phyloP scores from a whole-genome alignment of 2,113 vertebrate species.

The Alectura lathami region DNA sequence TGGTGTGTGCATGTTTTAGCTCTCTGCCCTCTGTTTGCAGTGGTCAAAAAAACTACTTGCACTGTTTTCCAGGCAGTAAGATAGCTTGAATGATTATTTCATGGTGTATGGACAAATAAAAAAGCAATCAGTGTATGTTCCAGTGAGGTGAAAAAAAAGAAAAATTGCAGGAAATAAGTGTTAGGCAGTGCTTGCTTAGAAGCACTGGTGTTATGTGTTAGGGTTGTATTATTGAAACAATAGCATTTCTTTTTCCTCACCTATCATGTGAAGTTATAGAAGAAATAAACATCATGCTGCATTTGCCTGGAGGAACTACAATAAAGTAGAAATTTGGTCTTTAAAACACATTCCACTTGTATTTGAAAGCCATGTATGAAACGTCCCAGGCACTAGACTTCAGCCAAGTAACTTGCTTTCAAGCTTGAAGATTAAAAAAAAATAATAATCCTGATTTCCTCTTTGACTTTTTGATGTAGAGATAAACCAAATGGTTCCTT shows the following conservation, averaged over 20 bases:
- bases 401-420: background rate
- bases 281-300: background rate
- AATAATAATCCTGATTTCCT: background rate
- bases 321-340: background rate
- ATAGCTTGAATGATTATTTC: background rate
- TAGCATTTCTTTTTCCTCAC: background rate
- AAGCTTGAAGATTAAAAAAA: background rate
- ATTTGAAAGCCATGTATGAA: background rate
- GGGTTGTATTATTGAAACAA: background rate
- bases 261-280: background rate
- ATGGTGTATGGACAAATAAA: background rate
- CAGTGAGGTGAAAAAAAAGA: background rate
- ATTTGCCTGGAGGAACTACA: background rate
- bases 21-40: background rate
- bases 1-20: accelerated
- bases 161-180: background rate
- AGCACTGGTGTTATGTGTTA: background rate
- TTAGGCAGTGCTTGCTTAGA: background rate
- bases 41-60: background rate
- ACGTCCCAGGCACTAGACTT: background rate
- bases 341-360: background rate
- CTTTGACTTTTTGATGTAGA: background rate
- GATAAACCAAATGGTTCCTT: background rate
- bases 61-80: background rate
- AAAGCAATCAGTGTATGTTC: background rate